Conservation (phyloP, 2,888 invertebrate species). For the Pheosia tremula region DNA sequence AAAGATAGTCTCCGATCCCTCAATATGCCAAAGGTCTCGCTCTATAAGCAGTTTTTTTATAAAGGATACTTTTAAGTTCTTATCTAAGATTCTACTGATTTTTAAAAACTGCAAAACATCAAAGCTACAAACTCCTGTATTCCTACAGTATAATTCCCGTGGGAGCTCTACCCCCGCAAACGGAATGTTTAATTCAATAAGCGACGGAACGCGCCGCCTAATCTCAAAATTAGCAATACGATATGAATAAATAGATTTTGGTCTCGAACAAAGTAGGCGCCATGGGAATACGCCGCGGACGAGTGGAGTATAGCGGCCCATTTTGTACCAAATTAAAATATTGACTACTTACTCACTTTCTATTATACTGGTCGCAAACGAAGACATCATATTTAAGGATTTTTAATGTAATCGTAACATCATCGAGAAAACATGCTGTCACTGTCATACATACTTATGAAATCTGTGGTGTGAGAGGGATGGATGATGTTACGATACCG, state of each 20-base stretch:
- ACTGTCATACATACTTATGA: no score
- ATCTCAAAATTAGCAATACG: slow-evolving; percentile 83
- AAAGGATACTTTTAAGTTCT: no score
- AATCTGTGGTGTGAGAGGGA: no score
- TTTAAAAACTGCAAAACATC: slow-evolving; percentile 17
- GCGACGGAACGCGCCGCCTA: slow-evolving; percentile 76
- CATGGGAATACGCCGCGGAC: slow-evolving; percentile 63
- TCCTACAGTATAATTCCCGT: slow-evolving; percentile 49
- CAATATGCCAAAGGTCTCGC: no score
- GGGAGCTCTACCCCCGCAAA: slow-evolving; percentile 70
- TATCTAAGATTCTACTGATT: no score
- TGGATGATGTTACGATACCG: no score
- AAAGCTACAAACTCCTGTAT: slow-evolving; percentile 26
- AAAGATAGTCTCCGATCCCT: no score
- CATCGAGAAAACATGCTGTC: no score
- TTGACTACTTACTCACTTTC: background rate
- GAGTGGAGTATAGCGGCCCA: slow-evolving; percentile 56
- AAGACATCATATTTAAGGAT: no score
- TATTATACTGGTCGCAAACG: no score
- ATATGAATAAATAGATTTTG: slow-evolving; percentile 82
- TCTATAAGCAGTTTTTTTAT: no score
- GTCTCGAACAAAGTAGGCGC: slow-evolving; percentile 68
- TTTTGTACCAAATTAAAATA: slow-evolving; percentile 38
- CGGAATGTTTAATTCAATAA: slow-evolving; percentile 83
- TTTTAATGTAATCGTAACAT: no score